Evolutionary conservation across 2,888 invertebrate species (phyloP).

Genomic region (Ophioninae sp.): DNA sequence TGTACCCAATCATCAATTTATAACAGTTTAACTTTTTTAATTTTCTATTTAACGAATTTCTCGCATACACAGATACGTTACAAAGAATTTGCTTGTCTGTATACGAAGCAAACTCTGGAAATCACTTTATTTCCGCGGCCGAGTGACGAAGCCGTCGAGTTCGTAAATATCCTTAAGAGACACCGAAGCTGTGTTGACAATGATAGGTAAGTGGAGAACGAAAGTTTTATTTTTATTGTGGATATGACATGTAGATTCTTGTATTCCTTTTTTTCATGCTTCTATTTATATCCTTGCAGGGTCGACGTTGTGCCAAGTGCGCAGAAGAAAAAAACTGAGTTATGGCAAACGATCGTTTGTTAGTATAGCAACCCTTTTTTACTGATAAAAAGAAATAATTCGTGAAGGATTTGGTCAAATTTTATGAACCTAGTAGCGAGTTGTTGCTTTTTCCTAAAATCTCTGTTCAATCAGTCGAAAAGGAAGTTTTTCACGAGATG

Average conservation of each 20-base stretch:
- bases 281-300: conserved; percentile 26
- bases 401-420: neutral
- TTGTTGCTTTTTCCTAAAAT: neutral
- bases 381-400: conserved; percentile 12
- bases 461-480: too few species aligned
- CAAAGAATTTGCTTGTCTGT: conserved; percentile 54
- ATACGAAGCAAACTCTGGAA: conserved; percentile 56
- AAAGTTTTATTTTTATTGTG: neutral
- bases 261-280: conserved; percentile 25
- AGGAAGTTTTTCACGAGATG: too few species aligned
- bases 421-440: neutral
- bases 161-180: conserved; percentile 70
- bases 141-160: conserved; percentile 70
- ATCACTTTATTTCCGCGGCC: conserved; percentile 69
- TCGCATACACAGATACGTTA: conserved; percentile 46
- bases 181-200: conserved; percentile 66
- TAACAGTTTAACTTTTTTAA: neutral
- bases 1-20: neutral
- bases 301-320: conserved; percentile 28
- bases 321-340: conserved; percentile 68
- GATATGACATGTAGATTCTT: conserved; percentile 26
- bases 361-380: conserved; percentile 56
- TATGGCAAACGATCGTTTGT: conserved; percentile 74
- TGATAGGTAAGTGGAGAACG: conserved; percentile 54
- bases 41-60: neutral